Percentiles rank a stretch among this genome's conserved stretches.
Conservation (phyloP, 1,140 invertebrate species). For the Teleopsis dalmanni region DNA sequence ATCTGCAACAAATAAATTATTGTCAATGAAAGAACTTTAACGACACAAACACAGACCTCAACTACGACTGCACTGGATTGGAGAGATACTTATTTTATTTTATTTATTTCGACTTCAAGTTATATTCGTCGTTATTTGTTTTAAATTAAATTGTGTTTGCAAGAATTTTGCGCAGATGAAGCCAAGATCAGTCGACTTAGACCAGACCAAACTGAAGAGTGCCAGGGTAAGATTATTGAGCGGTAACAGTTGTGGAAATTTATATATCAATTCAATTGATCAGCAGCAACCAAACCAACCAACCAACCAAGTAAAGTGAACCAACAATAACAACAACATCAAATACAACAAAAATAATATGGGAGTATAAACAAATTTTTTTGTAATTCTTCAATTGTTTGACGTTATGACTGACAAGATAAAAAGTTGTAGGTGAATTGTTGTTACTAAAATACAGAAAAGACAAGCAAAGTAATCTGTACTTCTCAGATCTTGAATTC, state of each 20-base stretch:
- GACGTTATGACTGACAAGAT: not conserved
- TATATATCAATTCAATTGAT: constrained; percentile 7
- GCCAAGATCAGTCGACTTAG: too few species aligned
- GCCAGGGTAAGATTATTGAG: constrained; percentile 3
- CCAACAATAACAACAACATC: not conserved
- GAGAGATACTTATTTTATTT: too few species aligned
- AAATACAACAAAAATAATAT: not conserved
- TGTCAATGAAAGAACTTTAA: constrained; percentile 5
- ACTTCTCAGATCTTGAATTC: too few species aligned
- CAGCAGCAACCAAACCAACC: not conserved
- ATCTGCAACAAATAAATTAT: constrained; percentile 9
- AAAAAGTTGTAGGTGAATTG: constrained; percentile 2
- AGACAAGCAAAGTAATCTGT: too few species aligned
- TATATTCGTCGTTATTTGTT: not conserved
- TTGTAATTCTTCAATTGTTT: constrained; percentile 8
- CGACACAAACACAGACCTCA: too few species aligned
- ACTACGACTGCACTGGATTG: too few species aligned
- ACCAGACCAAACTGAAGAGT: too few species aligned
- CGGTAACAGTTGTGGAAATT: not conserved
- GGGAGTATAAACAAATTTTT: constrained; percentile 2
- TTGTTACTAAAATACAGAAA: constrained; percentile 1
- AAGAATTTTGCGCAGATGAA: too few species aligned
- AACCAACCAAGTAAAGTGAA: constrained; percentile 1
- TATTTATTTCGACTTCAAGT: constrained; percentile 1
- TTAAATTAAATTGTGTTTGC: not conserved